Percentiles rank a stretch among this genome's conserved stretches.
Conservation (phyloP, 1,140 invertebrate species). For the Heliconius melpomene region DNA sequence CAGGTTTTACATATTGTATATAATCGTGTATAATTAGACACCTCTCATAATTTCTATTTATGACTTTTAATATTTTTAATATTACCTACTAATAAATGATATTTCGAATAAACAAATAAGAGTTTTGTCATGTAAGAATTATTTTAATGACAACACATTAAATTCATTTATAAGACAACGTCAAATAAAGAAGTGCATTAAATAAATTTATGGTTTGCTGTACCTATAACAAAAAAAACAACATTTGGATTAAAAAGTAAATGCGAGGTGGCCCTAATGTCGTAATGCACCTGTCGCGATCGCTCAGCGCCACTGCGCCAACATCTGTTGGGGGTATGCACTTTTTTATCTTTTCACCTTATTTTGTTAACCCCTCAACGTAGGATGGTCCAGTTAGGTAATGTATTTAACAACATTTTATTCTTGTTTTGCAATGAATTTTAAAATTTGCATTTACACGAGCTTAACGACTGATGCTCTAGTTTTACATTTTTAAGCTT, state of each 20-base stretch:
- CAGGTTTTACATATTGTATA: too few relatives aligned
- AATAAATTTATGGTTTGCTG: background rate
- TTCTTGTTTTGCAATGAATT: background rate
- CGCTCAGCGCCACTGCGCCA: conserved; percentile 63
- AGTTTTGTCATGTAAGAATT: too few relatives aligned
- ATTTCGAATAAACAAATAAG: too few relatives aligned
- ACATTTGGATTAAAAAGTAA: background rate
- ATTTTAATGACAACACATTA: too few relatives aligned
- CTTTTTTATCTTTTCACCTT: conserved; percentile 57
- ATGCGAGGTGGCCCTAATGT: conserved; percentile 56
- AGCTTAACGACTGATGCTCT: background rate
- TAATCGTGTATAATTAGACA: too few relatives aligned
- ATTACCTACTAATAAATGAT: too few relatives aligned
- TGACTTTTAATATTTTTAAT: too few relatives aligned
- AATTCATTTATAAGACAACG: too few relatives aligned
- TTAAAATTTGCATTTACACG: background rate
- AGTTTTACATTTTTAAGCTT: background rate
- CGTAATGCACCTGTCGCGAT: conserved; percentile 67
- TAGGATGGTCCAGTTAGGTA: conserved; percentile 46
- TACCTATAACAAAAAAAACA: background rate
- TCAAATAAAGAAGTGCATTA: background rate
- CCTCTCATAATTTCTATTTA: too few relatives aligned
- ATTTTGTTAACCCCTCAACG: conserved; percentile 54
- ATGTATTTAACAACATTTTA: conserved; percentile 32
- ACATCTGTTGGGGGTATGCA: conserved; percentile 68